A percentile compares a stretch with the other conserved stretches of the same genome.
Conservation (phyloP, 2,797 vertebrate genomes). For the Lacerta viridis region DNA sequence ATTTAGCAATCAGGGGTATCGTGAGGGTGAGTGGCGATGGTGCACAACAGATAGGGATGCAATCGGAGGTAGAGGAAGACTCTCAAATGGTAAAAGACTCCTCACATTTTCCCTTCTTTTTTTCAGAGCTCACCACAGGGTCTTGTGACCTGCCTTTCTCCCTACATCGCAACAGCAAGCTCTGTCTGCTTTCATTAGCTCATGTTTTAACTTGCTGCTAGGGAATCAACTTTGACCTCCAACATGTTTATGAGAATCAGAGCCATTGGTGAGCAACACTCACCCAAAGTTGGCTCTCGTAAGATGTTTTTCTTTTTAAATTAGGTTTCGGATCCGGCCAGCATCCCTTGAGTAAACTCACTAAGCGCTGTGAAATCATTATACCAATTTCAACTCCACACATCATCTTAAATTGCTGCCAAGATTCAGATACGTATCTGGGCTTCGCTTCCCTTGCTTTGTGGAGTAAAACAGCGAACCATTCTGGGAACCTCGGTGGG, state of each 20-base stretch:
- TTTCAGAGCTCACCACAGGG: not conserved
- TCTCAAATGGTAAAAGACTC: constrained; percentile 4
- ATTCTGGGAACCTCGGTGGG: fast-evolving
- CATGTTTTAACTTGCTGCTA: constrained; percentile 30
- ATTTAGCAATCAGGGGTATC: not conserved
- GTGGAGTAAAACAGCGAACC: constrained; percentile 16
- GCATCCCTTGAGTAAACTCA: constrained; percentile 29
- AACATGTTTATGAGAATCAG: constrained; percentile 37
- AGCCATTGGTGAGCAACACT: not conserved
- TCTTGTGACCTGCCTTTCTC: constrained; percentile 32
- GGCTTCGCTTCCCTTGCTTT: constrained; percentile 17
- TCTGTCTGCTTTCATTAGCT: constrained; percentile 37
- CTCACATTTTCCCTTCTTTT: not conserved
- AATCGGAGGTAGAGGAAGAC: fast-evolving
- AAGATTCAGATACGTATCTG: constrained; percentile 8
- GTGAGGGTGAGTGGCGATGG: not conserved
- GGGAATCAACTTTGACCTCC: constrained; percentile 40
- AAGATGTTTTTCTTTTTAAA: constrained; percentile 22
- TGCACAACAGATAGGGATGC: not conserved
- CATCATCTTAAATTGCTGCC: constrained; percentile 33
- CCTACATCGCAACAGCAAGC: not conserved
- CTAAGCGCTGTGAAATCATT: constrained; percentile 30
- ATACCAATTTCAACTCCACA: constrained; percentile 36
- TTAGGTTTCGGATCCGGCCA: constrained; percentile 35
- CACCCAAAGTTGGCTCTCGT: constrained; percentile 28